Evolutionary conservation across 1,140 invertebrate genomes (phyloP).

Genomic region (Holcopasites calliopsidis): DNA sequence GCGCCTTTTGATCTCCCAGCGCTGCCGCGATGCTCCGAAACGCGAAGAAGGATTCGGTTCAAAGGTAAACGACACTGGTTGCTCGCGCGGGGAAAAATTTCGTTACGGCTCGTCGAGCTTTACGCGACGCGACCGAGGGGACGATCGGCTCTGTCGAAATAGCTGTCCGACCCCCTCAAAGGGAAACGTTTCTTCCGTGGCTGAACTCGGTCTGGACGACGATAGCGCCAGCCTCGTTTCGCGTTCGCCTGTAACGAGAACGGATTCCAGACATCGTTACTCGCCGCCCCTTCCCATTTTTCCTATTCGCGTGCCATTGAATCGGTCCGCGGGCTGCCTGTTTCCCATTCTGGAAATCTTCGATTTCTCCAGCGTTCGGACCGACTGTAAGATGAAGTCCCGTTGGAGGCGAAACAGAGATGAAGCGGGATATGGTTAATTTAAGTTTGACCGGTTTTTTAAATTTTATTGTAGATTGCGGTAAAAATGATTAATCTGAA

Average conservation of each 20-base stretch:
- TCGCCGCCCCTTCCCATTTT: slow-evolving; percentile 24
- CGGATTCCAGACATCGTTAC: slow-evolving; percentile 50
- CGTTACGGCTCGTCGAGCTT: slow-evolving; percentile 54
- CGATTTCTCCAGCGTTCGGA: not conserved
- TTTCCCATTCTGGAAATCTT: not conserved
- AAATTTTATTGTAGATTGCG: too few species aligned
- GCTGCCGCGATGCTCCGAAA: not conserved
- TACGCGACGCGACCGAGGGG: slow-evolving; percentile 45
- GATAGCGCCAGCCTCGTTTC: slow-evolving; percentile 48
- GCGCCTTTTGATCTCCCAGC: slow-evolving; percentile 30
- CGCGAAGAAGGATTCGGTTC: not conserved
- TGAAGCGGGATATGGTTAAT: too few species aligned
- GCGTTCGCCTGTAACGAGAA: slow-evolving; percentile 56
- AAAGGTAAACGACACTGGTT: not conserved
- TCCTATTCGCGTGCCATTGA: slow-evolving; percentile 32
- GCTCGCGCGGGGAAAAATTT: slow-evolving; percentile 56
- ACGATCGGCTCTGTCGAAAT: slow-evolving; percentile 54
- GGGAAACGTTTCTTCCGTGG: slow-evolving; percentile 30
- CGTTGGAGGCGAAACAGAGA: too few species aligned
- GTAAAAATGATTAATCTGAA: not conserved
- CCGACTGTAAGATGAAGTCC: too few species aligned
- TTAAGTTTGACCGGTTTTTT: too few species aligned
- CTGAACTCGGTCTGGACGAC: not conserved
- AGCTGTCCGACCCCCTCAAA: slow-evolving; percentile 38
- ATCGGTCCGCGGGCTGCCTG: too few species aligned